Evolutionary conservation across 2,888 invertebrate species (phyloP).

Genomic region (Chironomus tentans): DNA sequence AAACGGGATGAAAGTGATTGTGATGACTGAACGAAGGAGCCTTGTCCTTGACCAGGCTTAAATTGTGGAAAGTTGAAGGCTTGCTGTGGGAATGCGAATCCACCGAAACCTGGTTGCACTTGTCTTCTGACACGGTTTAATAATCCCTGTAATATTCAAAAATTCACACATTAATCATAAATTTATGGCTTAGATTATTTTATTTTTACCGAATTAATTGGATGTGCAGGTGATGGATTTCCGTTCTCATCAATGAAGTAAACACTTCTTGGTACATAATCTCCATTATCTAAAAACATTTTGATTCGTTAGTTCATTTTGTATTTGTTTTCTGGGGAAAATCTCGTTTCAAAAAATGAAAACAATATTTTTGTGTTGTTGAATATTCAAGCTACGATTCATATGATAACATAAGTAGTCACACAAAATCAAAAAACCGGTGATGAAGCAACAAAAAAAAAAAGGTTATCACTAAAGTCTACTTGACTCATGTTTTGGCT

Average conservation of each 20-base stretch:
- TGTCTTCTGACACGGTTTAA: conserved; percentile 14
- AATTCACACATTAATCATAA: background rate
- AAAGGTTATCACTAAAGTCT: background rate
- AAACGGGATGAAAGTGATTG: conserved; percentile 22
- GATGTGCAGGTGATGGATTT: conserved; percentile 21
- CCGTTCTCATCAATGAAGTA: conserved; percentile 29
- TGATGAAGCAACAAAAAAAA: background rate
- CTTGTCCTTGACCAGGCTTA: background rate
- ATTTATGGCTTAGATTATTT: background rate
- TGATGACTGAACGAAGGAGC: background rate
- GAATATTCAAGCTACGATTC: background rate
- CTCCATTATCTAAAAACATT: background rate
- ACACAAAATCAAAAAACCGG: background rate
- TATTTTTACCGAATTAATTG: background rate
- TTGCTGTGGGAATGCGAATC: background rate
- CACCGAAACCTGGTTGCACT: conserved; percentile 14
- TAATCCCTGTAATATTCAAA: background rate
- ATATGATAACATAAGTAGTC: background rate
- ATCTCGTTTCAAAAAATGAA: too few species aligned
- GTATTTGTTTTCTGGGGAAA: too few species aligned
- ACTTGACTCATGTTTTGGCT: background rate
- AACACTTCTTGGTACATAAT: conserved; percentile 28
- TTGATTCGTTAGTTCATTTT: too few species aligned
- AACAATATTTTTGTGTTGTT: background rate
- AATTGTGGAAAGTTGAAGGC: background rate